Evolutionary conservation across 2,888 invertebrate species (phyloP), one percentile per base, ranked within the genome.

Genomic region (Mesochorus sp.): DNA sequence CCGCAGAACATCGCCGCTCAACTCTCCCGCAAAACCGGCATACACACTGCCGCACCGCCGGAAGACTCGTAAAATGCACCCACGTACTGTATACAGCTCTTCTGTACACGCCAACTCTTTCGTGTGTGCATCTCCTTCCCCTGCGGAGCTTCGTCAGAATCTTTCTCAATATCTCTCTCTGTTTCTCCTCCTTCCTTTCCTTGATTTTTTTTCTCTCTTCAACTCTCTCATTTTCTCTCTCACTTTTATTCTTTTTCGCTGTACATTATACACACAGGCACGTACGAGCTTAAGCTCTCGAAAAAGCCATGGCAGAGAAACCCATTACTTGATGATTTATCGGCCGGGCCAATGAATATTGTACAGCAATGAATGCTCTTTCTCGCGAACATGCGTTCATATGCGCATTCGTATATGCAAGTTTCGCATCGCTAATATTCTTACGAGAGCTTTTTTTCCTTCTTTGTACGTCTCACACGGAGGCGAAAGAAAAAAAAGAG

Each of bases 291-390:
- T 44, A 49, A 72, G 44, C 62, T 55, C 62, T 42, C 67, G 68
- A 59, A 73, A 73, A 64, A 70, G 42, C 59, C 62, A 72, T 34
- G 55, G 53, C 55, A 44, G 24, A 12, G 78, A 81, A 84, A 83
- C 79, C 80, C 83, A 83, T 85, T 84, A 84, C 78, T 64, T 75
- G 61, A 82, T 84, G 83, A 87, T 85, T 85, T 85, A 87, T 85
- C 79, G 78, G 66, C 67, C 57, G 72, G 80, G 75, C 85, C 81
- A 84, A 85, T 84, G 83, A 84, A 80, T 83, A 85, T 84, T 82
- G 84, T 80, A 82, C 85, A 74, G 76, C 79, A 70, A 78, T 78
- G 70, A 70, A 59, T 37, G 49, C 49, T 21, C 28, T n/a, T 2
- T 17, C 14, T 26, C n/a, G n/a, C n/a, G n/a, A n/a, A n/a, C n/a